Conservation (phyloP, 2,797 vertebrate genomes). For the Macroramphosus scolopax region DNA sequence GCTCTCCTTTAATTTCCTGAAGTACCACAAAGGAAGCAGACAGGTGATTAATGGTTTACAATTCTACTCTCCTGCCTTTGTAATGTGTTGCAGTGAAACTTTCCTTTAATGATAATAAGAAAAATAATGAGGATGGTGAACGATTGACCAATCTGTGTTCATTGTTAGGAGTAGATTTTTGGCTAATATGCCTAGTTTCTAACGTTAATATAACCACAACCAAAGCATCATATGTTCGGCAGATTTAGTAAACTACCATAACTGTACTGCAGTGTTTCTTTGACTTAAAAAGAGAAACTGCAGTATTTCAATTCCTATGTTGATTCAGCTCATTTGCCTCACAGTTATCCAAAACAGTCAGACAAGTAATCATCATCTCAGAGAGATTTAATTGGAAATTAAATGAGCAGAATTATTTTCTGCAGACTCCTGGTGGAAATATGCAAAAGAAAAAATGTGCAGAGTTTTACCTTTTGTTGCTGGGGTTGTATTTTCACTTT, state of each 20-base stretch:
- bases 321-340: slow-evolving; percentile 9
- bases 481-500: slow-evolving; percentile 5
- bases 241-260: not conserved
- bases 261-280: not conserved
- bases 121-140: not conserved
- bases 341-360: slow-evolving; percentile 16
- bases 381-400: slow-evolving; percentile 48
- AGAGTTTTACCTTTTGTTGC: slow-evolving; percentile 35
- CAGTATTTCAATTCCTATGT: no score
- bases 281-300: not conserved
- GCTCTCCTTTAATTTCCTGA: slow-evolving; percentile 20
- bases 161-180: no score
- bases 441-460: slow-evolving; percentile 26
- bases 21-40: slow-evolving; percentile 27
- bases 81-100: not conserved
- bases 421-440: slow-evolving; percentile 26
- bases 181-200: no score
- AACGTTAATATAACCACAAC: no score
- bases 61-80: slow-evolving; percentile 20
- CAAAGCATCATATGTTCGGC: not conserved
- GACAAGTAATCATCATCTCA: slow-evolving; percentile 33
- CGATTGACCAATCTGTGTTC: no score
- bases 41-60: slow-evolving; percentile 17
- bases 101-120: not conserved
- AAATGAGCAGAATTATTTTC: slow-evolving; percentile 49